Conservation (phyloP, 2,888 invertebrate species). For the Plusia festucae region DNA sequence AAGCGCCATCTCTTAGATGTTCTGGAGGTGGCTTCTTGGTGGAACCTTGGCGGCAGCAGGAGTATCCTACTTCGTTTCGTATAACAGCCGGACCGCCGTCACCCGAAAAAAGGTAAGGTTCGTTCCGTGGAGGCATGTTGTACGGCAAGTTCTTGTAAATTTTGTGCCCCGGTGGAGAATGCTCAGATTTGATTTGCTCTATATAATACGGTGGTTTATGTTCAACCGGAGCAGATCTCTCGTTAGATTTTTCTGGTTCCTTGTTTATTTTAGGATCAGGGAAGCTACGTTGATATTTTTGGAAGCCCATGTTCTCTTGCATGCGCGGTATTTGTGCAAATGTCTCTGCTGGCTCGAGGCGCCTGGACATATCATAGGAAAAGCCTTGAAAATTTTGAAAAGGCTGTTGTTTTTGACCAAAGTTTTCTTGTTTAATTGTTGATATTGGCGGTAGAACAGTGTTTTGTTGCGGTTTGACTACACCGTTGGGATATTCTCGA, state of each 20-base stretch:
- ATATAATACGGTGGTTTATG: conserved; percentile 85
- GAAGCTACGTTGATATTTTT: conserved; percentile 79
- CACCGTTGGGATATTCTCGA: conserved; percentile 77
- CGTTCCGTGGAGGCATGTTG: conserved; percentile 77
- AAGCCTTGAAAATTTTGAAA: conserved; percentile 80
- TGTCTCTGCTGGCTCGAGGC: conserved; percentile 69
- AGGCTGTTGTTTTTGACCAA: conserved; percentile 75
- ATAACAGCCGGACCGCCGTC: conserved; percentile 92
- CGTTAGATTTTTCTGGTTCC: conserved; percentile 67
- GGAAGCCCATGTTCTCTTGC: conserved; percentile 82
- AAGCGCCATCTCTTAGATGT: conserved; percentile 92
- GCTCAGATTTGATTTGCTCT: conserved; percentile 88
- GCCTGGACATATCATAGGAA: conserved; percentile 71
- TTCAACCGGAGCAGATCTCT: conserved; percentile 64
- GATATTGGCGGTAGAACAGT: conserved; percentile 85
- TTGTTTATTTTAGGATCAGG: conserved; percentile 70
- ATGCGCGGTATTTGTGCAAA: conserved; percentile 73
- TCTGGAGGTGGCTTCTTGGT: conserved; percentile 93
- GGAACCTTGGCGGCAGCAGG: conserved; percentile 93
- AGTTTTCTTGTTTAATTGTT: conserved; percentile 87
- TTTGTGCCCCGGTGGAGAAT: conserved; percentile 87
- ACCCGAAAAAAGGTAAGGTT: conserved; percentile 90
- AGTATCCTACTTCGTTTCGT: conserved; percentile 91
- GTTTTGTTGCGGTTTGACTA: conserved; percentile 71
- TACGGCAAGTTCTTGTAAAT: conserved; percentile 86